Conservation (phyloP, 2,113 vertebrate species). For the Coryphaenoides rupestris region DNA sequence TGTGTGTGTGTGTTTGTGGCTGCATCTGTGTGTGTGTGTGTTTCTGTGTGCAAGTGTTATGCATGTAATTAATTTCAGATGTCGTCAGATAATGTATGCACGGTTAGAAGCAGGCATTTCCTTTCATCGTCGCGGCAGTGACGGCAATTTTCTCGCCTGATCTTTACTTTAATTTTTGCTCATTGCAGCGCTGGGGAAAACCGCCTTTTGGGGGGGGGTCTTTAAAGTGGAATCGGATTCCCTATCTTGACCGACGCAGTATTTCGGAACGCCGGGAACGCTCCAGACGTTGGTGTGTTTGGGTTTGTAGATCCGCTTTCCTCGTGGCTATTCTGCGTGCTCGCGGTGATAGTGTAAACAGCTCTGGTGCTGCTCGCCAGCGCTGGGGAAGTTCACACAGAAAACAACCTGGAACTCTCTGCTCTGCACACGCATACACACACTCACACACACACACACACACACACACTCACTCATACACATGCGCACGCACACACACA, state of each 20-base stretch:
- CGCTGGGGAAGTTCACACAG: conserved; percentile 9
- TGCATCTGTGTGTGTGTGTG: no score
- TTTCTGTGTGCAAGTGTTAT: neutral
- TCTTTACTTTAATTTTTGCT: conserved; percentile 7
- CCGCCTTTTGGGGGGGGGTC: no score
- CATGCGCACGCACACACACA: no score
- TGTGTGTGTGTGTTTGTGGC: no score
- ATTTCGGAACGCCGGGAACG: conserved; percentile 58
- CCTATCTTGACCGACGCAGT: conserved; percentile 42
- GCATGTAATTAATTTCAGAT: conserved; percentile 53
- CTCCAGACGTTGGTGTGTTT: conserved; percentile 58
- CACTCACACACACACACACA: no score
- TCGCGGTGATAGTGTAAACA: conserved; percentile 60
- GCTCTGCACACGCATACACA: no score
- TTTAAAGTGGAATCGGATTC: conserved; percentile 59
- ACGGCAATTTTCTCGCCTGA: conserved; percentile 42
- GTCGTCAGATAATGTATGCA: conserved; percentile 46
- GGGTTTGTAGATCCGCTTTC: conserved; percentile 52
- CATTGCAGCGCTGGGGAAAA: no score
- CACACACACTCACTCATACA: no score
- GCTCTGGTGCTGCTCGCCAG: conserved; percentile 49
- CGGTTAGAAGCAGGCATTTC: conserved; percentile 21
- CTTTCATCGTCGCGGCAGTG: conserved; percentile 56
- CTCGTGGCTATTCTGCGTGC: conserved; percentile 48
- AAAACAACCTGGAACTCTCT: neutral